Base-by-base conservation (phyloP, 2,797 vertebrate species). In the Crenuchus spilurus region DNA sequence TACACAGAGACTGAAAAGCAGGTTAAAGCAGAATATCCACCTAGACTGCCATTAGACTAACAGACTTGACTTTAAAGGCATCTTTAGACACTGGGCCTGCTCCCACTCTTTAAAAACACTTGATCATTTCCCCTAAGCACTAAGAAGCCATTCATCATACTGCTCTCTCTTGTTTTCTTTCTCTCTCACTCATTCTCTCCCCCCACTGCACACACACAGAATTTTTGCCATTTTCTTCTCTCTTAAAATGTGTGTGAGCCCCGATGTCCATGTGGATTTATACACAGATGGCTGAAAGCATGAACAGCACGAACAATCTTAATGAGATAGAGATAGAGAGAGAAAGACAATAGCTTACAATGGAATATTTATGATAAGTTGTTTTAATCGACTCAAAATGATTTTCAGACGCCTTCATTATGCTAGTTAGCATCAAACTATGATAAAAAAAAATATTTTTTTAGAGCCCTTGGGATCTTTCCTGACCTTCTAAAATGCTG, bases 71-170 rank as follows among this genome's bases (percentile, higher is more conserved):
- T 42, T 42, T 20, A 31, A 57, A 62, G 26, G 39, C 35, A 22
- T 37, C 44, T 48, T 70, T 48, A 48, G 39, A 48, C 8, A 9
- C 7, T 35, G 54, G 28, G 14, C 24, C 11, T 11, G 68, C 24
- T 52, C 48, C 37, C 48, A 42, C n/a, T 41, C 18, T 24, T 42
- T 63, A 55, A 44, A 51, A 42, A 16, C 35, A 52, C 35, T 41
- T 30, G n/a, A 61, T 49, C 5, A 28, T 39, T 61, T 71, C 44
- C 33, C 16, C 20, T 28, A 39, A 61, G 57, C 22, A 35, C 44
- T 6, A 11, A 51, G 39, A 49, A 24, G 49, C 41, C 37, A n/a
- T 52, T 52, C 24, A 52, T 52, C 49, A 52, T 26, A 26, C 22
- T 26, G 3, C 24, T 26, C 10, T 52, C n/a, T n/a, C n/a, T n/a